Base-by-base conservation (phyloP, 2,888 invertebrate species). In the Tipula helvola region DNA sequence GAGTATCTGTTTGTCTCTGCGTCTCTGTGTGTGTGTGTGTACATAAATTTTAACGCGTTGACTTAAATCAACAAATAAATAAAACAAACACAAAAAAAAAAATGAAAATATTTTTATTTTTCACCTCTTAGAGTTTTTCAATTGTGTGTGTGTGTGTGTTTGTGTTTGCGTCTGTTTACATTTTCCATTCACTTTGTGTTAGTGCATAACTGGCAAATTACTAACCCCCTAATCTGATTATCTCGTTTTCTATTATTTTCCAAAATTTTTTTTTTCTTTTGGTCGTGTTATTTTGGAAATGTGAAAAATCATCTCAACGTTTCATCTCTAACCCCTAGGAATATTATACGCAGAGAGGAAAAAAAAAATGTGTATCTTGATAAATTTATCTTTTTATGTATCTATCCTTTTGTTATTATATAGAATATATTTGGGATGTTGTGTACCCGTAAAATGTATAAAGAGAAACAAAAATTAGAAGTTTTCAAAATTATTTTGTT, bases 31-130 rank as follows among this genome's bases (percentile, higher is more conserved):
- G 28, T 28, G 28, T 28, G 28, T 28, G 71, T 71, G 71, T 71
- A 3, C 10, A 71, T 71, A 71, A 71, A 71, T 71, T 71, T 71
- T 71, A 71, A 71, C 12, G 71, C 71, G 71, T 71, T 71, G 71
- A 71, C 71, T 71, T 71, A 71, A 71, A 71, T 71, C 71, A 71
- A 71, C 71, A 71, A 71, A 71, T 71, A 71, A 71, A 71, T 71
- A 71, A 71, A 71, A n/a, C 12, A 71, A 71, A 71, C 28, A 57
- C 7, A 71, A 28, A 71, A n/a, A n/a, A n/a, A 28, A 28, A 71
- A 71, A 71, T 28, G 71, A n/a, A 28, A 71, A 71, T 71, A 71
- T 71, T 28, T 16, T 16, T n/a, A 7, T 12, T 52, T 52, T 52
- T 71, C 71, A 71, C 71, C 71, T 71, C 71, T 71, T 28, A 28